Conservation (phyloP, 1,140 invertebrate genomes). For the Bombus confusus region DNA sequence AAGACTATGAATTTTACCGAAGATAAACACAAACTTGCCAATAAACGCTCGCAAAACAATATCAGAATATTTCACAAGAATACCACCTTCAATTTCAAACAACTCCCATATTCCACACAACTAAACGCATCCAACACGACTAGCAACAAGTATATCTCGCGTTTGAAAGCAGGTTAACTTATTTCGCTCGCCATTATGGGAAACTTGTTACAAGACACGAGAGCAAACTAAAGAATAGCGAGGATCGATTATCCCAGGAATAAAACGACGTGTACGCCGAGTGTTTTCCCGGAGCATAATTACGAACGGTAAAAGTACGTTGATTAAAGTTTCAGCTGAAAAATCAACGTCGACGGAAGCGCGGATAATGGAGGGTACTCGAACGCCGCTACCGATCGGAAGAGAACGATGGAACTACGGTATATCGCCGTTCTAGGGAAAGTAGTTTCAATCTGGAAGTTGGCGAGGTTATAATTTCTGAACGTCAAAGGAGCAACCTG, state of each 20-base stretch:
- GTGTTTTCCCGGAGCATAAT: conserved; percentile 32
- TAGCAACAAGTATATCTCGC: not conserved
- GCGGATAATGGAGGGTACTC: conserved; percentile 39
- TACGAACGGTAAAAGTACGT: conserved; percentile 31
- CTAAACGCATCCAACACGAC: not conserved
- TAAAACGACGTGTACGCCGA: conserved; percentile 34
- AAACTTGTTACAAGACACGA: not conserved
- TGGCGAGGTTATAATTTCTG: conserved; percentile 48
- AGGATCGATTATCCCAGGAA: conserved; percentile 34
- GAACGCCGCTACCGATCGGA: conserved; percentile 19
- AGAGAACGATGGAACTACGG: conserved; percentile 9
- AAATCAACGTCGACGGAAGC: conserved; percentile 48
- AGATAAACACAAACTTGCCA: not conserved
- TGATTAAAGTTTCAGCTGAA: conserved; percentile 54
- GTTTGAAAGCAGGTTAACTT: not conserved
- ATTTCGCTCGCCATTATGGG: not conserved
- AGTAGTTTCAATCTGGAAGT: conserved; percentile 52
- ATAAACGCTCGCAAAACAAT: not conserved
- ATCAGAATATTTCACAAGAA: not conserved
- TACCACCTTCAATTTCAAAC: not conserved
- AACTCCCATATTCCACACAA: not conserved
- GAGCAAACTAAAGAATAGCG: not conserved
- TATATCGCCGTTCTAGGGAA: conserved; percentile 17
- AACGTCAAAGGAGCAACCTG: conserved; percentile 46
- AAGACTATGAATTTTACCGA: no score